Evolutionary conservation across 2,113 vertebrate species (phyloP).

Genomic region (Platysteira castanea): DNA sequence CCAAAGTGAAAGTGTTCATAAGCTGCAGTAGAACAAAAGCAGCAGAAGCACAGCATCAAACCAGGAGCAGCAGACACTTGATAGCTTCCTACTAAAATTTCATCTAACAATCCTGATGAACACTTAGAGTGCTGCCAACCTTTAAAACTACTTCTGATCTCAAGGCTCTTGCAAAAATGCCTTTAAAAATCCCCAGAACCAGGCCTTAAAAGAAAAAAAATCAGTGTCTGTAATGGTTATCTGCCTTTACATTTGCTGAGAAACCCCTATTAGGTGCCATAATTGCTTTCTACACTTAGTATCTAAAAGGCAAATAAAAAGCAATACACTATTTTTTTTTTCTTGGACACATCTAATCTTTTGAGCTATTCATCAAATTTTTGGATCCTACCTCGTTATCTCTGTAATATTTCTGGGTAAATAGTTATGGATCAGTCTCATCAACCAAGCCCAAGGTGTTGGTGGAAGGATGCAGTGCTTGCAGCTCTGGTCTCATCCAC

Average conservation of each 20-base stretch:
- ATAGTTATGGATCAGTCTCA: background rate
- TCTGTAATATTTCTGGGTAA: background rate
- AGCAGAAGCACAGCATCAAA: background rate
- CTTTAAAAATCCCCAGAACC: background rate
- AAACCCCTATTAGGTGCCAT: background rate
- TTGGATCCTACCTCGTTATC: background rate
- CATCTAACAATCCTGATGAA: background rate
- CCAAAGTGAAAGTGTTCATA: background rate
- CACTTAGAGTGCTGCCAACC: background rate
- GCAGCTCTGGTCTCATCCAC: background rate
- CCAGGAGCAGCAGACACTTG: background rate
- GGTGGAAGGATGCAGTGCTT: fast-evolving
- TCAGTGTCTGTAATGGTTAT: background rate
- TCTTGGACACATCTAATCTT: background rate
- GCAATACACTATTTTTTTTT: background rate
- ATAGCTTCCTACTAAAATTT: background rate
- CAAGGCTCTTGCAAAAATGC: background rate
- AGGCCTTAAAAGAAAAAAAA: background rate
- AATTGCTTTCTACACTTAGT: background rate
- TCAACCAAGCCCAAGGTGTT: background rate
- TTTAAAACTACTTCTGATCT: background rate
- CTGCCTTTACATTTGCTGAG: background rate
- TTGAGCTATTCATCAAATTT: background rate
- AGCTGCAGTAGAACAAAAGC: background rate
- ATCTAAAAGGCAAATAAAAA: background rate